phyloP scores from a whole-genome alignment of 2,113 vertebrate genomes.

The Dasyurus viverrinus region DNA sequence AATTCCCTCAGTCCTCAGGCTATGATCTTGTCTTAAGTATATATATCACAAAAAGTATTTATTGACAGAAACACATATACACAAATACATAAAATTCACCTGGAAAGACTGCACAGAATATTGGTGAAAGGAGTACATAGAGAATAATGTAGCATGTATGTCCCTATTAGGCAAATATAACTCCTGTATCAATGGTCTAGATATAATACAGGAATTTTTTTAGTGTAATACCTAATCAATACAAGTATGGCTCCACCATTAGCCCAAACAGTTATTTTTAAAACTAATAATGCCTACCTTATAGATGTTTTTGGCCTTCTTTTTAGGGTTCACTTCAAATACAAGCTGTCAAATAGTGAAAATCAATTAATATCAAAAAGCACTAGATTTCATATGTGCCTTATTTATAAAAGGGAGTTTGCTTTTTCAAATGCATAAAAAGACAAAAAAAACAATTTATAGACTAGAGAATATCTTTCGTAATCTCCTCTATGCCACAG shows the following conservation, averaged over 20 bases:
- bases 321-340: conserved; percentile 96
- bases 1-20: neutral
- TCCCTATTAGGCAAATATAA: neutral
- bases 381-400: conserved; percentile 58
- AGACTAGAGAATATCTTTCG: neutral
- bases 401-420: conserved; percentile 72
- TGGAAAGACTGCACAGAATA: too few relatives aligned
- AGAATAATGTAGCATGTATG: neutral
- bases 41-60: neutral
- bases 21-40: neutral
- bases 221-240: neutral
- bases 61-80: neutral
- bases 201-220: neutral
- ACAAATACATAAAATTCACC: neutral
- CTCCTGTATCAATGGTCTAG: neutral
- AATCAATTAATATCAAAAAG: conserved; percentile 14
- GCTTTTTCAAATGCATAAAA: neutral
- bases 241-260: neutral
- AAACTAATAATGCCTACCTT: conserved; percentile 85
- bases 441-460: conserved; percentile 38
- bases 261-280: neutral
- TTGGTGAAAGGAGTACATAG: neutral
- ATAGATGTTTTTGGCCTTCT: conserved; percentile 97
- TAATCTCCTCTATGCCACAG: neutral
- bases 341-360: conserved; percentile 89